Percentiles rank a stretch among this genome's conserved stretches.
phyloP scores from a whole-genome alignment of 2,113 vertebrate genomes.

The Anguilla japonica region DNA sequence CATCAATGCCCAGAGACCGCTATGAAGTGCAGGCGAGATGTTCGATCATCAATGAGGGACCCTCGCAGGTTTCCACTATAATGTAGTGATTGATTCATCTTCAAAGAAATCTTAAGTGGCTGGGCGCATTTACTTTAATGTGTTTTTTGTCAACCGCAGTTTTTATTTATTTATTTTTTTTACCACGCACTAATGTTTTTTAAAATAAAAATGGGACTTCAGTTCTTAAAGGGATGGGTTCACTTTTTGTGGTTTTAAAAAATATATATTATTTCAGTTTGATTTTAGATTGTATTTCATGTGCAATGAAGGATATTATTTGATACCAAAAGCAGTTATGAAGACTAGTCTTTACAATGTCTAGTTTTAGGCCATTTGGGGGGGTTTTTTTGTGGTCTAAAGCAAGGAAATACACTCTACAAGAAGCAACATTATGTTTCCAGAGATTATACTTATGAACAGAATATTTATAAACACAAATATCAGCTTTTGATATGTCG shows the following conservation, averaged over 20 bases:
- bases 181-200: constrained; percentile 52
- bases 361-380: too few species aligned
- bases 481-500: too few species aligned
- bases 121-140: constrained; percentile 67
- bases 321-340: too few species aligned
- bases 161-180: constrained; percentile 44
- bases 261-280: too few species aligned
- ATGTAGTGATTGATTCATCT: constrained; percentile 84
- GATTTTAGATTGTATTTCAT: too few species aligned
- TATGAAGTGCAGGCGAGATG: constrained; percentile 84
- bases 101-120: constrained; percentile 82
- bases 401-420: too few species aligned
- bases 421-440: too few species aligned
- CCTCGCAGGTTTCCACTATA: constrained; percentile 79
- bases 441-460: too few species aligned
- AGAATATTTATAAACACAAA: too few species aligned
- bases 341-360: too few species aligned
- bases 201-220: constrained; percentile 62
- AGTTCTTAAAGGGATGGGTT: neutral
- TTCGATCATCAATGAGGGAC: constrained; percentile 76
- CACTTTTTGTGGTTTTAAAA: neutral
- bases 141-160: constrained; percentile 64
- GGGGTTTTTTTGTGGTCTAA: too few species aligned
- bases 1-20: constrained; percentile 82
- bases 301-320: too few species aligned